Percentiles rank a stretch among this genome's conserved stretches.
Evolutionary conservation across 2,888 invertebrate genomes (phyloP).

Genomic region (Agriopis aurantiaria): DNA sequence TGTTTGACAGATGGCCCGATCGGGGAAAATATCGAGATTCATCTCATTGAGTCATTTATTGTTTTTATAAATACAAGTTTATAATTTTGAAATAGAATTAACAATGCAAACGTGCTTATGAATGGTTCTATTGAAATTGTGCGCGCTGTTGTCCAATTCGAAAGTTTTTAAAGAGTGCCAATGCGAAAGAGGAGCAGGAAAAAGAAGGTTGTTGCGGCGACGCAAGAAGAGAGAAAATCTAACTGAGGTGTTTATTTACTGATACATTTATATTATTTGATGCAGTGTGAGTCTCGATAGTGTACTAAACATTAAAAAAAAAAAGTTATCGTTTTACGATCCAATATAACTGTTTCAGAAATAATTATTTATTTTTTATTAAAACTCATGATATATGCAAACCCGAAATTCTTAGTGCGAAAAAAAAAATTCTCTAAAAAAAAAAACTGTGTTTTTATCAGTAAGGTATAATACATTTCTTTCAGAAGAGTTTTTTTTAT

Average conservation of each 20-base stretch:
- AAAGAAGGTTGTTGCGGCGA: constrained; percentile 75
- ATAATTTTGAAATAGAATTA: constrained; percentile 42
- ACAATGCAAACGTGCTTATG: constrained; percentile 49
- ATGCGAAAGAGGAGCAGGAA: constrained; percentile 85
- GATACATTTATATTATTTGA: background rate
- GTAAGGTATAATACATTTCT: too few species aligned
- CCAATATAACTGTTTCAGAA: too few species aligned
- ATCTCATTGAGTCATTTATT: constrained; percentile 57
- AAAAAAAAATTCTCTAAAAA: too few species aligned
- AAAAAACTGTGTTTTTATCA: too few species aligned
- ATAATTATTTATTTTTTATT: too few species aligned
- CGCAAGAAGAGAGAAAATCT: constrained; percentile 54
- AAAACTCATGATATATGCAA: too few species aligned
- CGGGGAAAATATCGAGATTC: constrained; percentile 57
- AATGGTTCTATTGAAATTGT: constrained; percentile 74
- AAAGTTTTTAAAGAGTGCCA: constrained; percentile 79
- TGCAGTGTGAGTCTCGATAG: background rate
- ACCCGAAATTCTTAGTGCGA: too few species aligned
- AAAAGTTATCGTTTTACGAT: too few species aligned
- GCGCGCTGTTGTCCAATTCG: constrained; percentile 78
- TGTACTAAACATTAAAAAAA: background rate
- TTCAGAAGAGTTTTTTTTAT: too few species aligned
- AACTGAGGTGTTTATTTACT: constrained; percentile 60
- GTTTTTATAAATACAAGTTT: constrained; percentile 52
- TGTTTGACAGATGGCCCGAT: constrained; percentile 69